These are phyloP conservation scores for Tamias sibiricus DNA, from an alignment of 2,113 vertebrate species.

Conservation along the genomic window DNA sequence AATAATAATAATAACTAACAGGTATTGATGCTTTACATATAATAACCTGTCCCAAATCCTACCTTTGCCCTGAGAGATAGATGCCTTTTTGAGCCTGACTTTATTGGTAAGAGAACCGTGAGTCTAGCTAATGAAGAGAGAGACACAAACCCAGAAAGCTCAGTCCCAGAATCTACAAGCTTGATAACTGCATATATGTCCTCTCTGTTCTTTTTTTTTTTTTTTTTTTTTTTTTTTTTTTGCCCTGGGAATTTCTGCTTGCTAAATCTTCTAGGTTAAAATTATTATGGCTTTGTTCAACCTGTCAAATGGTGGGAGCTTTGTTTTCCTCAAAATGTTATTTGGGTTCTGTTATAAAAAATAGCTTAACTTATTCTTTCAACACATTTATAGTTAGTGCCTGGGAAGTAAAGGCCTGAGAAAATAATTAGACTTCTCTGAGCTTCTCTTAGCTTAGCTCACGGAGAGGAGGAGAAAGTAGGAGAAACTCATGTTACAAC, in stretches of 20 bases:
- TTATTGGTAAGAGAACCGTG: not conserved
- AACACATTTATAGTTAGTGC: not conserved
- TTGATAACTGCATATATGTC: not conserved
- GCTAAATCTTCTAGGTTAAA: not conserved
- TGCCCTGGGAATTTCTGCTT: not conserved
- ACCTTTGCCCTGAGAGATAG: not conserved
- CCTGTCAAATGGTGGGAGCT: not conserved
- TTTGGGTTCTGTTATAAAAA: not conserved
- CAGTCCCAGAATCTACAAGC: too few relatives aligned
- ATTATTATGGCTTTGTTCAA: not conserved
- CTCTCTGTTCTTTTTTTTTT: not conserved
- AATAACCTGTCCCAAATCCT: not conserved
- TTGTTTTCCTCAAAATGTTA: slow-evolving; percentile 35
- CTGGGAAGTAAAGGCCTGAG: not conserved
- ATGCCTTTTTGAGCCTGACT: not conserved
- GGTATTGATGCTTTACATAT: not conserved
- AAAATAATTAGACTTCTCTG: not conserved
- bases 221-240: not conserved
- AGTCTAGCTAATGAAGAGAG: not conserved
- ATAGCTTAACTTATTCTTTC: not conserved
- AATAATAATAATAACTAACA: not conserved
- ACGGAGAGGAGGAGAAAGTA: not conserved
- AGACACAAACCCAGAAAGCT: not conserved
- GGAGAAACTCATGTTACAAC: not conserved
- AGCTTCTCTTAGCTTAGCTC: not conserved